Percentiles rank a stretch among this genome's conserved stretches.
Conservation (phyloP, 2,888 invertebrate genomes). For the Oligia strigilis region DNA sequence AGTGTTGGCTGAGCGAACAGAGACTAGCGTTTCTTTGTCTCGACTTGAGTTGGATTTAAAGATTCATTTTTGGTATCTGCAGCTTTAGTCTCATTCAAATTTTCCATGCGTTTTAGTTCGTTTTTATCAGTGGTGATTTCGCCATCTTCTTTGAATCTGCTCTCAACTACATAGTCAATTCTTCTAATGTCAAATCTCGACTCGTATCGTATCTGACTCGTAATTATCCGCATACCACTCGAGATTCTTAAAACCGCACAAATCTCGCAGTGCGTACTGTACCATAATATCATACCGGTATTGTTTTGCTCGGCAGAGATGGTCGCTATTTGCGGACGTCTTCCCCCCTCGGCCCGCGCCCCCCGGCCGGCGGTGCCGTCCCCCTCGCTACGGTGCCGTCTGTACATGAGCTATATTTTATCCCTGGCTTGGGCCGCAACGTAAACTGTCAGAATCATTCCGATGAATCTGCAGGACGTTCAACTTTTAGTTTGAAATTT, state of each 20-base stretch:
- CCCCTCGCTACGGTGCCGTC: conserved; percentile 84
- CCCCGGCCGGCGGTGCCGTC: conserved; percentile 60
- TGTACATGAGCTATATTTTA: conserved; percentile 89
- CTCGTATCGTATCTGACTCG: conserved; percentile 42
- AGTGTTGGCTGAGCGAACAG: conserved; percentile 67
- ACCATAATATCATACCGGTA: conserved; percentile 88
- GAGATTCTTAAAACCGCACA: conserved; percentile 70
- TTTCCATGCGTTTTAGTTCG: not conserved
- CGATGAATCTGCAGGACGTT: conserved; percentile 85
- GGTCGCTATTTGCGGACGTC: conserved; percentile 89
- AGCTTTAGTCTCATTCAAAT: not conserved
- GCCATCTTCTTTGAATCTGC: not conserved
- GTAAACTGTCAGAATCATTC: conserved; percentile 89
- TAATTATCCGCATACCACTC: conserved; percentile 63
- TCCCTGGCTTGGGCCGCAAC: conserved; percentile 87
- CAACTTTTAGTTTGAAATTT: conserved; percentile 85
- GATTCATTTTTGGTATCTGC: conserved; percentile 12
- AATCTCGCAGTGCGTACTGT: conserved; percentile 76
- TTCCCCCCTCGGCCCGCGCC: conserved; percentile 70
- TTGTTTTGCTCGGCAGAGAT: conserved; percentile 88
- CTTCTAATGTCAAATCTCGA: conserved; percentile 42
- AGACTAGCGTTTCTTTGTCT: conserved; percentile 66
- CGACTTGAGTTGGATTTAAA: conserved; percentile 17
- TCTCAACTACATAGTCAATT: not conserved
- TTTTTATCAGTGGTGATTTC: not conserved